A percentile compares a stretch with the other conserved stretches of the same genome.
phyloP scores from a whole-genome alignment of 2,888 invertebrate species.

The Drosophila conformis region DNA sequence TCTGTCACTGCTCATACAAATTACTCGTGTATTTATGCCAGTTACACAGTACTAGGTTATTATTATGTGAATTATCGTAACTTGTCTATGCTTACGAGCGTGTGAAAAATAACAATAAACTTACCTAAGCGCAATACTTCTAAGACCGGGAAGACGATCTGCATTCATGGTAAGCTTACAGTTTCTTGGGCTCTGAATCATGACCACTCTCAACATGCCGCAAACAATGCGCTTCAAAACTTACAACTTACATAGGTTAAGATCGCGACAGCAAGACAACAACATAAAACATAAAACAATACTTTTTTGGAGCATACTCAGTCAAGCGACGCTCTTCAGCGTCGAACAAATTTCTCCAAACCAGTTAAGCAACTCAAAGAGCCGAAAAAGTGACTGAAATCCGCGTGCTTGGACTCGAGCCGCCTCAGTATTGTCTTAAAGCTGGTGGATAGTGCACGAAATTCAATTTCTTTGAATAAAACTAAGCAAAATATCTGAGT shows the following conservation, averaged over 20 bases:
- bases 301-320: slow-evolving; percentile 37
- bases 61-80: background rate
- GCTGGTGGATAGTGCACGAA: slow-evolving; percentile 24
- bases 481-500: background rate
- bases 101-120: background rate
- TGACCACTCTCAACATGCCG: slow-evolving; percentile 48
- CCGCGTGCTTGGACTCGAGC: slow-evolving; percentile 23
- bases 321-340: slow-evolving; percentile 47
- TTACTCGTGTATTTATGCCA: background rate
- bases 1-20: background rate
- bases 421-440: slow-evolving; percentile 44
- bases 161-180: slow-evolving; percentile 8
- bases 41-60: slow-evolving; percentile 9
- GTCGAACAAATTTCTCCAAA: slow-evolving; percentile 56
- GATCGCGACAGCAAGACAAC: slow-evolving; percentile 21
- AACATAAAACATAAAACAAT: slow-evolving; percentile 15
- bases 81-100: background rate
- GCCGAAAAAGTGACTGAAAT: slow-evolving; percentile 46
- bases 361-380: slow-evolving; percentile 53
- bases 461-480: slow-evolving; percentile 6
- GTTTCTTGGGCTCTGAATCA: slow-evolving; percentile 49
- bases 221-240: slow-evolving; percentile 13
- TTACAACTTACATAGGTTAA: slow-evolving; percentile 21
- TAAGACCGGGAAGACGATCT: slow-evolving; percentile 27
- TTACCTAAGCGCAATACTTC: slow-evolving; percentile 31